Conservation (phyloP, 2,797 vertebrate species). For the Sebastes minor region DNA sequence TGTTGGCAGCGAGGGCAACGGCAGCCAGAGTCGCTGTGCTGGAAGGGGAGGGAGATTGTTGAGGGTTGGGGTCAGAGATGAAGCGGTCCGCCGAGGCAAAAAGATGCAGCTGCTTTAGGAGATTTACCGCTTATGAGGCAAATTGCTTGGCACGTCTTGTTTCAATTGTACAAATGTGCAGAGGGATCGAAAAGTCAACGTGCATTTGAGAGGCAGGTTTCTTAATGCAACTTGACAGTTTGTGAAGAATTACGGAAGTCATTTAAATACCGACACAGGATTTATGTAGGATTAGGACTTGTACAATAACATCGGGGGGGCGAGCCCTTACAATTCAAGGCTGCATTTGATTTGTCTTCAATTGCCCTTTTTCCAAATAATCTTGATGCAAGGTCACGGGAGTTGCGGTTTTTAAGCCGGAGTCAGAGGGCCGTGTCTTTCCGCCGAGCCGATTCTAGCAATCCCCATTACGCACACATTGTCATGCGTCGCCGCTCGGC, state of each 20-base stretch:
- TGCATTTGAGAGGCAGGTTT: constrained; percentile 24
- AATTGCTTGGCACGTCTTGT: not conserved
- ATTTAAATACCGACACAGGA: constrained; percentile 22
- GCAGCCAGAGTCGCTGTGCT: constrained; percentile 14
- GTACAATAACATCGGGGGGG: not conserved
- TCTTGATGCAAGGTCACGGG: constrained; percentile 60
- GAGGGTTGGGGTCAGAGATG: constrained; percentile 35
- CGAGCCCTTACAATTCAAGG: constrained; percentile 28
- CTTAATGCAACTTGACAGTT: constrained; percentile 6
- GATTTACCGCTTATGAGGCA: constrained; percentile 1
- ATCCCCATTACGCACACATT: constrained; percentile 51
- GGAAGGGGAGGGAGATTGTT: not conserved
- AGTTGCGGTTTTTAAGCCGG: constrained; percentile 49
- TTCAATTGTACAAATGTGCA: constrained; percentile 13
- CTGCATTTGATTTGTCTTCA: constrained; percentile 36
- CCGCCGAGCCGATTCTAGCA: constrained; percentile 43
- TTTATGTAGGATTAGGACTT: constrained; percentile 6
- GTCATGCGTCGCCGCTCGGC: constrained; percentile 58
- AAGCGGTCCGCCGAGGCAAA: constrained; percentile 2
- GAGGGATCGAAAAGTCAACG: not conserved
- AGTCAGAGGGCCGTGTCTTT: constrained; percentile 16
- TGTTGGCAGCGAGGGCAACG: constrained; percentile 38
- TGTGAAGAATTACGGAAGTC: not conserved
- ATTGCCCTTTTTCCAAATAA: constrained; percentile 23
- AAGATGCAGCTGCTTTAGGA: not conserved